These are phyloP conservation scores for Manis javanica DNA, from an alignment of 2,797 vertebrate genomes.

Conservation along the genomic window DNA sequence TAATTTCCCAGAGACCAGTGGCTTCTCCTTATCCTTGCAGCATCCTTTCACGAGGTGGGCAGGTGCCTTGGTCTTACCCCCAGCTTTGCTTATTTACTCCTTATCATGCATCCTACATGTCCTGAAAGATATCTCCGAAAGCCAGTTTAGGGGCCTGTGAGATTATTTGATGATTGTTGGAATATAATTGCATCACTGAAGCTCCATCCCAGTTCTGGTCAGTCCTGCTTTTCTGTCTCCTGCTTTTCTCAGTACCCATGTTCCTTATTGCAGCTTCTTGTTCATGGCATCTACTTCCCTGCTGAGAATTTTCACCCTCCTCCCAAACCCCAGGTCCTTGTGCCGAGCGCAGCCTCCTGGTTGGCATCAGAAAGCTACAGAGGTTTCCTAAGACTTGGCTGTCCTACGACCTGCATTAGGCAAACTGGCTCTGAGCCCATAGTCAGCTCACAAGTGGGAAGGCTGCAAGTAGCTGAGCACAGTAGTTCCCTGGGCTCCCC, in stretches of 20 bases:
- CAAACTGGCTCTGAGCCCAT: background rate
- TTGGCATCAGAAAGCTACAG: background rate
- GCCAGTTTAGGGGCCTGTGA: background rate
- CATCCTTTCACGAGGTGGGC: slow-evolving; percentile 33
- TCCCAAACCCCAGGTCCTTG: background rate
- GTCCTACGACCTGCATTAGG: background rate
- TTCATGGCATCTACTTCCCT: slow-evolving; percentile 14
- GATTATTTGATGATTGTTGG: background rate
- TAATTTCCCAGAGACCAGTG: background rate
- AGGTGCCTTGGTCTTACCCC: background rate
- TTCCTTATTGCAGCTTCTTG: background rate
- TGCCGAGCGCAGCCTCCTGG: background rate
- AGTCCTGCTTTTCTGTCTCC: background rate
- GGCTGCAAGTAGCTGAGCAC: background rate
- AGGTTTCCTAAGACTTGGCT: background rate
- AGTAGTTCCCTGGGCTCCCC: background rate
- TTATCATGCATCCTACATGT: slow-evolving; percentile 14
- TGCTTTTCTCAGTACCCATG: background rate
- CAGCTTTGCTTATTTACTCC: background rate
- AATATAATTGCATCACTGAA: slow-evolving; percentile 5
- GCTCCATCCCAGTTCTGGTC: background rate
- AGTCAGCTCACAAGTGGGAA: slow-evolving; percentile 15
- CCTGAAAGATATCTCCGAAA: slow-evolving; percentile 28
- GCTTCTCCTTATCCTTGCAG: background rate
- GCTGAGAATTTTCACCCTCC: background rate